These are phyloP conservation scores for Nasua narica DNA, from an alignment of 2,797 vertebrate genomes.

Conservation along the genomic window DNA sequence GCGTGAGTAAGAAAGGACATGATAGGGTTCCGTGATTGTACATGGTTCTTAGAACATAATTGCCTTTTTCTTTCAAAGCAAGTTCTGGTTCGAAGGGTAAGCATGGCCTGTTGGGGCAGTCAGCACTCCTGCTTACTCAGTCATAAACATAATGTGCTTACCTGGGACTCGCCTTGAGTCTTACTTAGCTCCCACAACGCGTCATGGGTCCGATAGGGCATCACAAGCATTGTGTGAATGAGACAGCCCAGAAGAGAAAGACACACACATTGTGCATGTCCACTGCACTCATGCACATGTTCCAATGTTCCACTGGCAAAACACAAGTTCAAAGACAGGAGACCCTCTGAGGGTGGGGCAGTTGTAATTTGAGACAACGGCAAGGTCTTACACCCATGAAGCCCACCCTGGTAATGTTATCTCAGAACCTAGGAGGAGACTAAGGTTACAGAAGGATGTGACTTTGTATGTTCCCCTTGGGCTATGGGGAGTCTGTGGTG, in stretches of 20 bases:
- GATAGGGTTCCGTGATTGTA: background rate
- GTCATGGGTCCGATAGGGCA: background rate
- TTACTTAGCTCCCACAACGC: background rate
- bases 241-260: background rate
- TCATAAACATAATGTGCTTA: background rate
- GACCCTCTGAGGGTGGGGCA: accelerated
- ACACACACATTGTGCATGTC: accelerated
- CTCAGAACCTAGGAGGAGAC: no score
- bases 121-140: background rate
- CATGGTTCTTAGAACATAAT: background rate
- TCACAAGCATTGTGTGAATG: accelerated
- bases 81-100: background rate
- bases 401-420: background rate
- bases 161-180: background rate
- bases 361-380: accelerated
- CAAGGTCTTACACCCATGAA: accelerated
- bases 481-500: background rate
- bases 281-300: accelerated
- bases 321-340: background rate
- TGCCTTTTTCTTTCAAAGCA: background rate
- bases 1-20: background rate
- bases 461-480: background rate
- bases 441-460: background rate
- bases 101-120: background rate
- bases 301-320: background rate